phyloP scores from a whole-genome alignment of 2,888 invertebrate genomes.

The Habroteleia sp. region DNA sequence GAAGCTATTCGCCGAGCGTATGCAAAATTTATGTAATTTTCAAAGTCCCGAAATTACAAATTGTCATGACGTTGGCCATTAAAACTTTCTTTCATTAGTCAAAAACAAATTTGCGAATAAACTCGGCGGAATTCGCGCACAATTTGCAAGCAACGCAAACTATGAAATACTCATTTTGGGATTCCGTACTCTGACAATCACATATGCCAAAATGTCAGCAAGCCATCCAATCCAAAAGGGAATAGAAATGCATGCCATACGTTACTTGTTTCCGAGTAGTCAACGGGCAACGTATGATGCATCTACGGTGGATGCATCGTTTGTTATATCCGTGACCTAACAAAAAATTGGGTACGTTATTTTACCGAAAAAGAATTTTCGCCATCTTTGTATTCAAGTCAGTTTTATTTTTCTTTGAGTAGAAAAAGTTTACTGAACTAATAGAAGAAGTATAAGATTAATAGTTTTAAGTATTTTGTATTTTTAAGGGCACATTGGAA shows the following conservation, averaged over 20 bases:
- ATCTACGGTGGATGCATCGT: slow-evolving; percentile 46
- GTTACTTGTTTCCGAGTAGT: slow-evolving; percentile 64
- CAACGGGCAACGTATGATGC: slow-evolving; percentile 59
- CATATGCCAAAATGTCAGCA: slow-evolving; percentile 72
- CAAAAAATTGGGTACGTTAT: slow-evolving; percentile 18
- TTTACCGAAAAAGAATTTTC: too few species aligned
- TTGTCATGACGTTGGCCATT: slow-evolving; percentile 7
- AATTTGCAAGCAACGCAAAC: slow-evolving; percentile 19
- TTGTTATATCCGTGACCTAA: slow-evolving; percentile 25
- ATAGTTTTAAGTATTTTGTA: too few species aligned
- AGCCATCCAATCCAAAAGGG: slow-evolving; percentile 72
- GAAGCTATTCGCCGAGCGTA: slow-evolving; percentile 77
- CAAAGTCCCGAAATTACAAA: slow-evolving; percentile 39
- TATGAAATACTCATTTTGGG: slow-evolving; percentile 73
- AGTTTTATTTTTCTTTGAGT: too few species aligned
- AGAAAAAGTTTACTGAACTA: too few species aligned
- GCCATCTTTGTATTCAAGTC: too few species aligned
- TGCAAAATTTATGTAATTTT: slow-evolving; percentile 78
- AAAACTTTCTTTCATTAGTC: slow-evolving; percentile 47
- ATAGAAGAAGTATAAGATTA: too few species aligned
- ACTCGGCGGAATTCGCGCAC: slow-evolving; percentile 12
- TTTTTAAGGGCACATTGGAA: too few species aligned
- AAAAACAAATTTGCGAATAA: slow-evolving; percentile 31
- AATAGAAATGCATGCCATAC: slow-evolving; percentile 71
- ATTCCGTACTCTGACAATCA: slow-evolving; percentile 71